Conservation (phyloP, 2,797 vertebrate genomes). For the Takifugu ocellatus region DNA sequence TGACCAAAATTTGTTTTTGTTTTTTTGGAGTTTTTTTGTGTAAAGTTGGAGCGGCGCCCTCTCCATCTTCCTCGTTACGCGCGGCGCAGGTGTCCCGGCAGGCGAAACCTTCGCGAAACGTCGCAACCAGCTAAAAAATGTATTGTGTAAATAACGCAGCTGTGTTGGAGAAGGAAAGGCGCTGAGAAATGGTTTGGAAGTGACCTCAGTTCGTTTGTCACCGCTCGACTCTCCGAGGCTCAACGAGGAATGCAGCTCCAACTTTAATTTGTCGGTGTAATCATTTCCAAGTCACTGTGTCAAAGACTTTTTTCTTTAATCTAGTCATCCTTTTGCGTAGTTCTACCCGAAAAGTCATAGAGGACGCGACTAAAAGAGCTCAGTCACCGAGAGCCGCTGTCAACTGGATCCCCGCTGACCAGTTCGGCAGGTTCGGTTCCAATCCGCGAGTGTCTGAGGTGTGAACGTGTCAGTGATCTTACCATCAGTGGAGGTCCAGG, state of each 20-base stretch:
- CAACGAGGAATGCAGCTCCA: background rate
- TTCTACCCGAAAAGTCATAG: background rate
- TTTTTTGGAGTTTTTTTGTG: background rate
- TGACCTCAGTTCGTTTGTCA: slow-evolving; percentile 54
- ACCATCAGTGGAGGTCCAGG: slow-evolving; percentile 80
- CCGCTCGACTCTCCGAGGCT: slow-evolving; percentile 31
- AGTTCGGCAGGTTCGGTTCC: slow-evolving; percentile 6
- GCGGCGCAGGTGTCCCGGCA: slow-evolving; percentile 37
- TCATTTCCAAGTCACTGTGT: background rate
- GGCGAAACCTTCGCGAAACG: background rate
- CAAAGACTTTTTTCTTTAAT: background rate
- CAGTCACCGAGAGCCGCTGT: slow-evolving; percentile 4
- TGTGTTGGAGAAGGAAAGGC: background rate
- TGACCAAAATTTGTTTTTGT: background rate
- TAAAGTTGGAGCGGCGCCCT: background rate
- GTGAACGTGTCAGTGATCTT: slow-evolving; percentile 46
- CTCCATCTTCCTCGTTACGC: slow-evolving; percentile 22
- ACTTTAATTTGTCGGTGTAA: background rate
- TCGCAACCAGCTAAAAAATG: background rate
- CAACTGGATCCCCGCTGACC: slow-evolving; percentile 8
- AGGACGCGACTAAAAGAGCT: slow-evolving; percentile 15
- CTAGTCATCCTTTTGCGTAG: background rate
- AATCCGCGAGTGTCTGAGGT: background rate
- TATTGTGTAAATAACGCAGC: slow-evolving; percentile 9
- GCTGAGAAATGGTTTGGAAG: slow-evolving; percentile 33